Conservation (phyloP, 2,888 invertebrate genomes). For the Merodon equestris region DNA sequence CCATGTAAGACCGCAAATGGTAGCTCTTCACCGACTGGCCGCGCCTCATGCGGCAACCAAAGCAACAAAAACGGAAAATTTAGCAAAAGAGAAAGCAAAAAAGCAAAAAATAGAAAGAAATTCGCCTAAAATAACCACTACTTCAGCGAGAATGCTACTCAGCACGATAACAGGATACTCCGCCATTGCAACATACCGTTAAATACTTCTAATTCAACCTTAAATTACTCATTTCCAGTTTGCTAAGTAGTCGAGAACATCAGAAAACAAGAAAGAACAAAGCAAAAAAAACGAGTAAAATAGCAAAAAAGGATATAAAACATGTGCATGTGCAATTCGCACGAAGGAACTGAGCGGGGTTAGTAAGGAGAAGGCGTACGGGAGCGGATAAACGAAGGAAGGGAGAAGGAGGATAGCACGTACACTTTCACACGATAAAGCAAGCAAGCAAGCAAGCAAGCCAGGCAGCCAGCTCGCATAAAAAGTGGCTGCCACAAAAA, state of each 20-base stretch:
- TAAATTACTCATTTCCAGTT: slow-evolving; percentile 65
- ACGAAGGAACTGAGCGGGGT: too few species aligned
- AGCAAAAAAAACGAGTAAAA: slow-evolving; percentile 4
- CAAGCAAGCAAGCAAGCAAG: neutral
- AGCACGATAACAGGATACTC: slow-evolving; percentile 54
- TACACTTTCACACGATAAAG: slow-evolving; percentile 36
- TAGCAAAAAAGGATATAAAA: slow-evolving; percentile 13
- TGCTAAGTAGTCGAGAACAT: slow-evolving; percentile 25
- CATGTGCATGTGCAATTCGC: slow-evolving; percentile 48
- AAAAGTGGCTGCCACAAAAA: slow-evolving; percentile 52
- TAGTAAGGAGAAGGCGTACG: too few species aligned
- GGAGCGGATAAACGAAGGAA: too few species aligned
- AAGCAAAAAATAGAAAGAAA: neutral
- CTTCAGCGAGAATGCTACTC: slow-evolving; percentile 37
- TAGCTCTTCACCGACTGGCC: neutral
- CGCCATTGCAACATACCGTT: slow-evolving; percentile 62
- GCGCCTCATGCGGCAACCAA: too few species aligned
- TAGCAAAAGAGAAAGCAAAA: neutral
- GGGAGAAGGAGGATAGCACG: neutral
- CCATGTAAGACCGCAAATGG: too few species aligned
- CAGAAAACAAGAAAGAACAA: neutral
- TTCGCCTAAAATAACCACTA: slow-evolving; percentile 27
- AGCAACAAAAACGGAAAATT: too few species aligned
- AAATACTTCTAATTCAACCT: slow-evolving; percentile 68
- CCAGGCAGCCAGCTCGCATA: neutral